Percentiles rank a stretch among this genome's conserved stretches.
phyloP scores from a whole-genome alignment of 1,140 invertebrate genomes.

The Triops cancriformis region DNA sequence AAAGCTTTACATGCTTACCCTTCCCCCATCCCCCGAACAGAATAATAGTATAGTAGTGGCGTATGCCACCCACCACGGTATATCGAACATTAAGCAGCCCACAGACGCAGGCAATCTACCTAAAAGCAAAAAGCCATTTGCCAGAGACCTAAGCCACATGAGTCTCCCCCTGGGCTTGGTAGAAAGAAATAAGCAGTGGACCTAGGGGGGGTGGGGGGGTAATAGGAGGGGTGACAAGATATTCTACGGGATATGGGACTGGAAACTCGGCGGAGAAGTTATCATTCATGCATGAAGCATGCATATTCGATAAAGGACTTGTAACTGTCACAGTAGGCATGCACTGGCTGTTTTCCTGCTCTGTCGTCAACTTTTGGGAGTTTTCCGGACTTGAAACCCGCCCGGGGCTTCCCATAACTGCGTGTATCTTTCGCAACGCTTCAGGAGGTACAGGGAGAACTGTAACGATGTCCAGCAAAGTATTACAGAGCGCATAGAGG shows the following conservation, averaged over 20 bases:
- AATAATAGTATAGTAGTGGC: no score
- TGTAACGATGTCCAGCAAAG: no score
- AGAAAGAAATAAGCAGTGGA: not conserved
- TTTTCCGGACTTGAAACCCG: no score
- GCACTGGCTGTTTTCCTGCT: not conserved
- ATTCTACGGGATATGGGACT: not conserved
- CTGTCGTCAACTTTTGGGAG: not conserved
- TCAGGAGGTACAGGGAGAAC: no score
- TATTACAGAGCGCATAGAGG: no score
- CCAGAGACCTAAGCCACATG: slow-evolving; percentile 1
- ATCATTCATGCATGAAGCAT: slow-evolving; percentile 1
- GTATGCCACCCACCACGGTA: not conserved
- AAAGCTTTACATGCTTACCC: not conserved
- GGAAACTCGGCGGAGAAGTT: not conserved
- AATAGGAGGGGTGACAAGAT: not conserved
- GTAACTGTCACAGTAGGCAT: not conserved
- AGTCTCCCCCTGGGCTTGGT: not conserved
- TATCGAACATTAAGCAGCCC: not conserved
- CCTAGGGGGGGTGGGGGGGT: not conserved
- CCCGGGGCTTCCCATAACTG: no score
- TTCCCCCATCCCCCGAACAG: not conserved
- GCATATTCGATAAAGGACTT: not conserved
- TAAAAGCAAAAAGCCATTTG: slow-evolving; percentile 11
- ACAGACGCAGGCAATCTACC: not conserved
- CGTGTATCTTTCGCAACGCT: no score